Evolutionary conservation across 2,797 vertebrate genomes (phyloP).

Genomic region (Neosalanx taihuensis): DNA sequence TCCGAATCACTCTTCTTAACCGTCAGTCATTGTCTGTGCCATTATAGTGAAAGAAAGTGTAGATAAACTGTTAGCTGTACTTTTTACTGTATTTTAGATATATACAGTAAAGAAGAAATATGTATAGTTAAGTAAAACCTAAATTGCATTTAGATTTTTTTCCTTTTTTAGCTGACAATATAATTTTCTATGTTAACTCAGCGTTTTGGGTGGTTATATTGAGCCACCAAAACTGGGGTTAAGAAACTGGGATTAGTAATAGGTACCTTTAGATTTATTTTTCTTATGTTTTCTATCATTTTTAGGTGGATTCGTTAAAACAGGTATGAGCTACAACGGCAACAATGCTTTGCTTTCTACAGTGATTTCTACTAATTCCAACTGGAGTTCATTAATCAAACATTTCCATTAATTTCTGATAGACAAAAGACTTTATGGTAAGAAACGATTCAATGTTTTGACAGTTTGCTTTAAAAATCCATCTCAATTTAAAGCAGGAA

Average conservation of each 20-base stretch:
- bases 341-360: background rate
- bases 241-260: background rate
- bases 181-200: background rate
- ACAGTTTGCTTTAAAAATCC: conserved; percentile 26
- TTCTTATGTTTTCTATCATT: conserved; percentile 27
- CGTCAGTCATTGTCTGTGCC: conserved; percentile 6
- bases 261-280: conserved; percentile 7
- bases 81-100: background rate
- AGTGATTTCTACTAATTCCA: conserved; percentile 12
- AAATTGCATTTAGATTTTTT: background rate
- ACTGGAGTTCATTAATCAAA: conserved; percentile 16
- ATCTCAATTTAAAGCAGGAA: conserved; percentile 28
- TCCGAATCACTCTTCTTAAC: background rate
- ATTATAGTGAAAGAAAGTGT: background rate
- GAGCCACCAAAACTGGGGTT: background rate
- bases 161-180: background rate
- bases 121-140: no score
- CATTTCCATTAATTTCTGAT: conserved; percentile 35
- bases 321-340: conserved; percentile 56
- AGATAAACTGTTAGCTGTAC: background rate
- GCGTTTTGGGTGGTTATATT: background rate
- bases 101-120: no score
- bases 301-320: conserved; percentile 72
- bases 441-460: conserved; percentile 40
- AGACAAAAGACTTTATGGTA: conserved; percentile 67